Evolutionary conservation across 1,140 invertebrate species (phyloP).

Genomic region (Drosophila watanabei): DNA sequence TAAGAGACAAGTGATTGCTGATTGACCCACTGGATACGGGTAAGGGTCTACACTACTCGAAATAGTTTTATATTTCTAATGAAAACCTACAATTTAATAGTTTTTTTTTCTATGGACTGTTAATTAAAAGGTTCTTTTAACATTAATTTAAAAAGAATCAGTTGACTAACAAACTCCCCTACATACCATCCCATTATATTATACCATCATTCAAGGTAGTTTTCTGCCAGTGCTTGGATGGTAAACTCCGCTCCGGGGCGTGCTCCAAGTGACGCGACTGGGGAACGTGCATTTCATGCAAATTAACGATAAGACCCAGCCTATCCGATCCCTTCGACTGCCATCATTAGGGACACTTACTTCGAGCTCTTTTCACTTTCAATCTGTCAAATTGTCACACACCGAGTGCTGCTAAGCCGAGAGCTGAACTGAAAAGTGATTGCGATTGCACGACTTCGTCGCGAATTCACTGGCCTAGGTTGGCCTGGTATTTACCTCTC

Average conservation of each 20-base stretch:
- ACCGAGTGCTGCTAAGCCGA: conserved; percentile 1
- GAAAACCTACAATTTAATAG: neutral
- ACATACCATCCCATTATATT: neutral
- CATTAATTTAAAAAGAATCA: no score
- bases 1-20: conserved; percentile 75
- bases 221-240: conserved; percentile 6
- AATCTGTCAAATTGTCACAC: conserved; percentile 79
- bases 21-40: conserved; percentile 70
- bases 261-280: conserved; percentile 37
- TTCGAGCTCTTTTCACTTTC: conserved; percentile 68
- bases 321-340: conserved; percentile 34
- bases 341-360: conserved; percentile 71
- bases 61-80: neutral
- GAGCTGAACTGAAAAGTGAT: conserved; percentile 70
- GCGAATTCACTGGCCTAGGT: conserved; percentile 13
- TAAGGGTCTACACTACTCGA: neutral
- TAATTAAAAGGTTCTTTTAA: no score
- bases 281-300: conserved; percentile 80
- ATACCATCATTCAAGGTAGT: no score
- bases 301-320: conserved; percentile 64
- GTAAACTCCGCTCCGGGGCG: conserved; percentile 43
- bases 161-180: neutral
- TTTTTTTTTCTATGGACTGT: no score
- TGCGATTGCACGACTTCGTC: conserved; percentile 66
- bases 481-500: conserved; percentile 16